Base-by-base conservation (phyloP, 2,888 invertebrate genomes). In the Cataglyphis altisquamis region DNA sequence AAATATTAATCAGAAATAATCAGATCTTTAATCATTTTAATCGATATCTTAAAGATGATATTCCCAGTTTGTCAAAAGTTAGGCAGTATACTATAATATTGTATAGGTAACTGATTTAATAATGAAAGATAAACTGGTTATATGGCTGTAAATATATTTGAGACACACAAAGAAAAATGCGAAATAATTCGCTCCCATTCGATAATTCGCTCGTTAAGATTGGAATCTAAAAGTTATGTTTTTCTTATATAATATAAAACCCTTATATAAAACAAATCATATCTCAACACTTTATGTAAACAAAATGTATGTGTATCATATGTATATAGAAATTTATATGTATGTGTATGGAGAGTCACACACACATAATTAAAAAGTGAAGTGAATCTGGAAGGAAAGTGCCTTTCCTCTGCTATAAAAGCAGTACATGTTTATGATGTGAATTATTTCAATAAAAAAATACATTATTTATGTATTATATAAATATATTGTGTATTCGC, bases 401-500 rank as follows among this genome's bases (percentile, higher is more conserved):
- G 93, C 91, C 92, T 93, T 92, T 92, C 90, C 90, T 88, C 84
- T 82, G 73, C 82, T 86, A 52, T 52, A 87, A 36, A 36, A 84
- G 78, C 85, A 88, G 84, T 77, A 85, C 64, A 85, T 89, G 90
- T 90, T 91, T 89, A 90, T 88, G 88, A 91, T 92, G 90, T 92
- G 87, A 92, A 91, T 89, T 90, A 78, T 92, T 93, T 92, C 91
- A 91, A 94, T 93, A 93, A 94, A 94, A 93, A 93, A 91, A 88
- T 89, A 87, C 91, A 92, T 93, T 94, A 94, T 94, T 94, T 94
- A 94, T 94, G 92, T 90, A 91, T 94, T 90, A 91, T 94, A 94
- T 94, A 92, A 90, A 91, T 89, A 91, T 90, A 88, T 84, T 21
- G 21, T 57, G 4, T 60, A 1, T 82, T 82, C 83, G 77, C 84